Evolutionary conservation across 2,888 invertebrate species (phyloP), one percentile per base, ranked within the genome.

Genomic region (Eurytoma californica): DNA sequence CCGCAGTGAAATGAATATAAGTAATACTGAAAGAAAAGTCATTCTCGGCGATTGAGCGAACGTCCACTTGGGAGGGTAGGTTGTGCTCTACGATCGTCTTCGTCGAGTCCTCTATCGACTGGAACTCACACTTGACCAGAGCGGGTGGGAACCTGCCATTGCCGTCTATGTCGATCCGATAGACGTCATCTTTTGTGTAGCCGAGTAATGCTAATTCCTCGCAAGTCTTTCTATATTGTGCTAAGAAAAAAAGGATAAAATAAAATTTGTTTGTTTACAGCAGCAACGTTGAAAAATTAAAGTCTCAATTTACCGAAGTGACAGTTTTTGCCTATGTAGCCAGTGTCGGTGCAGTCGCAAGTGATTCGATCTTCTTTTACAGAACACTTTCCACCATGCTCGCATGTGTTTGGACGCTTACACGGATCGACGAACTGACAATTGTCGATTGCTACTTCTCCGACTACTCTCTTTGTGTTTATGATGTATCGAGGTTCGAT

Each of bases 261-360:
- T 67, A 5, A 24, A 47, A 12, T n/a, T 16, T 63, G 0, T 2
- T 57, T 47, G 0, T 20, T 51, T 30, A 0, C 5, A 39, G 9
- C 12, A 63, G 13, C 4, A 12, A 14, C 18, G 0, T 58, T 66
- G 1, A 18, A 18, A 20, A 49, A 12, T 13, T 24, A 12, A 51
- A 28, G 3, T 1, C 9, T n/a, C 49, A n/a, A 87, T 90, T 91
- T 87, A 93, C 93, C 91, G 85, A 98, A 98, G 88, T 98, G 98
- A 86, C 98, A 98, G 87, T 97, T 97, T 87, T 96, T 96, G 13
- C 98, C 98, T 65, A 95, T 95, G 87, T 98, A 98, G 0, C 97
- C 97, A 4, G 97, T 97, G 82, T 94, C 95, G 61, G 94, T 94
- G 90, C 98, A 98, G 86, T 98, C 96, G 88, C 98, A 98, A 49